Percentiles rank a stretch among this genome's conserved stretches.
phyloP scores from a whole-genome alignment of 2,888 invertebrate species.

The Drosophila nigritarsus region DNA sequence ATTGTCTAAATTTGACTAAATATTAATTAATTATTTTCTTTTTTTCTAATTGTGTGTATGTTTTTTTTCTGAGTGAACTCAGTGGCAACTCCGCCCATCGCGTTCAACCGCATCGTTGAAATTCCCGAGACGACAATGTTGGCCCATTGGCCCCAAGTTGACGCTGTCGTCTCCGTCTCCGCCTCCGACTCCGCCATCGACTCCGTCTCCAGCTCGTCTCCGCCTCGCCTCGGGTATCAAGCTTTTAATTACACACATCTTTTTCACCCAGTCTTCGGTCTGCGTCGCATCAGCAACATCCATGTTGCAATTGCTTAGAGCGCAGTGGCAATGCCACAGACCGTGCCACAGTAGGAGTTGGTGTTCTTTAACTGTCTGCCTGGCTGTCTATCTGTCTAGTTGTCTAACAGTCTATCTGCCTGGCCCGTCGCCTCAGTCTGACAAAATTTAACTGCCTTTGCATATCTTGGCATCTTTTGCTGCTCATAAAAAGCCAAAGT shows the following conservation, averaged over 20 bases:
- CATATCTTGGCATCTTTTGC: conserved; percentile 34
- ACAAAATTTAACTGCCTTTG: conserved; percentile 43
- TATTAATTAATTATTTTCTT: not conserved
- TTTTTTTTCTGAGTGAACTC: not conserved
- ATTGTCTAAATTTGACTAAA: not conserved
- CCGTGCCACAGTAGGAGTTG: not conserved
- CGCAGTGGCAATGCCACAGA: conserved; percentile 27
- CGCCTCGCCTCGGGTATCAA: conserved; percentile 42
- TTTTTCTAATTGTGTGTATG: not conserved
- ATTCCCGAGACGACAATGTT: conserved; percentile 65
- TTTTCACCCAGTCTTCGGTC: conserved; percentile 8
- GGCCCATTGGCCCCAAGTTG: conserved; percentile 48
- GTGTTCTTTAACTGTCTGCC: conserved; percentile 9
- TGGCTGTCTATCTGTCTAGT: conserved; percentile 1
- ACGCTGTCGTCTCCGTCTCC: conserved; percentile 33
- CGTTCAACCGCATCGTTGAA: not conserved
- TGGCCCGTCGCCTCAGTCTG: conserved; percentile 7
- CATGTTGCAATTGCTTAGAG: conserved; percentile 31
- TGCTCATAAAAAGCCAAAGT: conserved; percentile 59
- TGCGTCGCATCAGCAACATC: not conserved
- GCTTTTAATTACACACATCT: conserved; percentile 73
- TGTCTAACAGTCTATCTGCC: conserved; percentile 5
- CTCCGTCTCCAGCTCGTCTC: conserved; percentile 15
- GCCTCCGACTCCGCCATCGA: conserved; percentile 5
- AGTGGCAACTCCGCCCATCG: conserved; percentile 15